Base-by-base conservation (phyloP, 2,888 invertebrate species). In the Cryptocheilus praepositus region DNA sequence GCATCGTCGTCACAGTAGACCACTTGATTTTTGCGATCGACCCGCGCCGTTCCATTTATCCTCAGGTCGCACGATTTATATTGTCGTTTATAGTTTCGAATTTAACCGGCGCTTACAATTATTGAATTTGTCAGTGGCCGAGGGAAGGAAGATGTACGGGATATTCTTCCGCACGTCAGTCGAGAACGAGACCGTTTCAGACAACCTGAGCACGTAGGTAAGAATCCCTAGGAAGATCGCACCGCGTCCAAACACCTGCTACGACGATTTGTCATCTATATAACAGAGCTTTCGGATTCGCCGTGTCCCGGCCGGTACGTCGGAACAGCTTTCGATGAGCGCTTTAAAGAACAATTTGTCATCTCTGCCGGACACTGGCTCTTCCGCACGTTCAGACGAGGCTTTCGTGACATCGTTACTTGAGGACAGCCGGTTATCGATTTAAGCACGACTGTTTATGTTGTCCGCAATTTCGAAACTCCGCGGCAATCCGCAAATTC, bases 311-410 rank as follows among this genome's bases (percentile, higher is more conserved):
- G 79, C 49, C 65, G 73, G 67, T 66, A 74, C 70, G 69, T 80
- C 70, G 66, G 79, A 74, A 72, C 77, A 74, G 81, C 78, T 78
- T 80, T 81, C 80, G 65, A 59, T 67, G 71, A 76, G 73, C 77
- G 76, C 70, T 81, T 80, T 77, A 79, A 82, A 79, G 74, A 74
- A 79, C 74, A 73, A 81, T 82, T 79, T 81, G 79, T 81, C 81
- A 81, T 74, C 58, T 54, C 54, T 51, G 61, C 70, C 70, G 74
- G 80, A 79, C 76, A 71, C 69, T 67, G 71, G 69, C 73, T 73
- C 74, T 65, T 73, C 77, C 64, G 64, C 62, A 52, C 58, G 61
- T 74, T 71, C 64, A 62, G 52, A 16, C 49, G 55, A 54, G 46
- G 19, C 55, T 53, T 61, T 67, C 67, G 61, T 58, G 64, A 71